Percentiles rank a stretch among this genome's conserved stretches.
These are phyloP conservation scores for Tympanoctomys barrerae DNA, from an alignment of 2,797 vertebrate species.

Conservation along the genomic window DNA sequence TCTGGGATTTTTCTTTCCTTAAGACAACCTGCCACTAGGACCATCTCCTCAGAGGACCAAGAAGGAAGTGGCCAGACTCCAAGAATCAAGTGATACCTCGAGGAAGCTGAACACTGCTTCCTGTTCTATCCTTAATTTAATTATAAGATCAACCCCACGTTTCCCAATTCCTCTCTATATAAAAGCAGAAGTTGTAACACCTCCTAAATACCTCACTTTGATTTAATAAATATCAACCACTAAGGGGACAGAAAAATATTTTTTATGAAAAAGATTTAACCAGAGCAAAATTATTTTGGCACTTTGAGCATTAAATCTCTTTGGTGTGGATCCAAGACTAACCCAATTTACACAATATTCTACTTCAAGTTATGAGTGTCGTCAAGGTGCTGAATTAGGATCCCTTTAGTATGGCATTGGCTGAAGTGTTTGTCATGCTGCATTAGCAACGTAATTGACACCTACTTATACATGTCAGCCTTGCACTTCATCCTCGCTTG, in stretches of 20 bases:
- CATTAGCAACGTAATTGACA: slow-evolving; percentile 47
- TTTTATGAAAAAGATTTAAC: slow-evolving; percentile 55
- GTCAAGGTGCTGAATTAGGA: slow-evolving; percentile 10
- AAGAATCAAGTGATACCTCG: background rate
- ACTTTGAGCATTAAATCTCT: slow-evolving; percentile 60
- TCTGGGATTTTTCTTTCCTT: background rate
- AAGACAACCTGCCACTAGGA: slow-evolving; percentile 30
- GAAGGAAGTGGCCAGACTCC: background rate
- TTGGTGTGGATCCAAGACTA: slow-evolving; percentile 45
- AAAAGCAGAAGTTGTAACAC: slow-evolving; percentile 2
- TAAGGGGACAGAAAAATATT: background rate
- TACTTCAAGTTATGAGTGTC: background rate
- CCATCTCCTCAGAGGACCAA: background rate
- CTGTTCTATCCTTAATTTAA: background rate
- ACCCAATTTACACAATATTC: background rate
- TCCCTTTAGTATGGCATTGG: background rate
- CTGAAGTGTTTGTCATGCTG: background rate
- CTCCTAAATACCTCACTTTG: slow-evolving; percentile 30
- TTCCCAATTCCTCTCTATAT: background rate
- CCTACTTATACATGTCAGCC: background rate
- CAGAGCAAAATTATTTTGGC: slow-evolving; percentile 53
- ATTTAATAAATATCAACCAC: slow-evolving; percentile 9
- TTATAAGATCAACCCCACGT: background rate
- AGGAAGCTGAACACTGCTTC: slow-evolving; percentile 13
- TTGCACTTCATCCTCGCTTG: background rate